Base-by-base conservation (phyloP, 2,113 vertebrate species). In the Melanotaenia duboulayi region DNA sequence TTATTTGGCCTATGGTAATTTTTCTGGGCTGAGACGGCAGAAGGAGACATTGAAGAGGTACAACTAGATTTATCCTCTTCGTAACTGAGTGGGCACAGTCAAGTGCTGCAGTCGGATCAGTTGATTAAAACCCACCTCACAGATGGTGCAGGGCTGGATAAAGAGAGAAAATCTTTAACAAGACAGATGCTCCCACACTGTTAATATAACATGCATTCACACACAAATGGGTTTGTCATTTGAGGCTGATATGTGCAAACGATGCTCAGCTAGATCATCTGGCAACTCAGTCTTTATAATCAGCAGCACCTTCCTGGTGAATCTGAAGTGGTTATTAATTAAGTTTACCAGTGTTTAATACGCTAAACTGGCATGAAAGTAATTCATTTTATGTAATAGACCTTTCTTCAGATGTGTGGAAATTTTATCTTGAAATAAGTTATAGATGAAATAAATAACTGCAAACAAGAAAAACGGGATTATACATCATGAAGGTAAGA, bases 51-150 rank as follows among this genome's bases (percentile, higher is more conserved):
- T 44, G 25, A 65, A 24, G 56, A 67, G 40, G 48, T 1, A 2
- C 17, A 7, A 11, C 4, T 40, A 14, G 32, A 13, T 24, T 63
- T 35, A 40, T 49, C 2, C 2, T 46, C 12, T 51, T 24, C 57
- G 35, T 39, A 37, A n/a, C 20, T 73, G 56, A 14, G 46, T 69
- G 55, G 25, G 44, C 9, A 20, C 6, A 67, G 64, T 69, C 48
- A 12, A 65, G 65, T 62, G 80, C 22, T 63, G 17, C 12, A 19
- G 19, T 76, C 48, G 25, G 46, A n/a, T 76, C 66, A 74, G 64
- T 79, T 71, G 55, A 83, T 85, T 84, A 66, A 83, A 82, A 42
- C 28, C 44, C 66, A 56, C 55, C 28, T 71, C 71, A 74, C 85
- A 88, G 80, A 89, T 84, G 83, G 83, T 10, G 14, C 55, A 9